Evolutionary conservation across 37 sponge, comb jelly and placozoan species (phyloP).

Genomic region (Ephydatia muelleri): DNA sequence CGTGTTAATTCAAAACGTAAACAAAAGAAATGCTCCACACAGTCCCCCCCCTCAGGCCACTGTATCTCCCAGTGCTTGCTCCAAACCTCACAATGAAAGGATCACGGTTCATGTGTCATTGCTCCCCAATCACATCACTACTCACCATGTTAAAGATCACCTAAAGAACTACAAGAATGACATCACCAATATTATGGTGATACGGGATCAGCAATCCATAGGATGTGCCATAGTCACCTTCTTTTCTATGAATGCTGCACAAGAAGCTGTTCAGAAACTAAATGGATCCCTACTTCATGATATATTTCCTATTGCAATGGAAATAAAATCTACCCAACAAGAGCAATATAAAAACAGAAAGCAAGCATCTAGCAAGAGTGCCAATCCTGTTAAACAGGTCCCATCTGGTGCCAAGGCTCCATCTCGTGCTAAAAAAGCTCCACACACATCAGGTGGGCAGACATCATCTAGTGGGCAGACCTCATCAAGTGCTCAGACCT

Average conservation of each 20-base stretch:
- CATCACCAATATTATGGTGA: slow-evolving; percentile 10
- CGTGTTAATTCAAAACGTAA: too few species aligned
- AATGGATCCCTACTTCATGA: slow-evolving; percentile 23
- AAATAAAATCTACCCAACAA: neutral
- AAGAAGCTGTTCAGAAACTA: slow-evolving; percentile 2
- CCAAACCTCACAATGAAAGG: too few species aligned
- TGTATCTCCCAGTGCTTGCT: too few species aligned
- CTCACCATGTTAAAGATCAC: slow-evolving; percentile 24
- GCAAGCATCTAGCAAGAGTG: too few species aligned
- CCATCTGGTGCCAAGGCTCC: too few species aligned
- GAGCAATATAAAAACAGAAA: neutral
- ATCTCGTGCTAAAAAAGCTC: too few species aligned
- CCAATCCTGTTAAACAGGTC: too few species aligned
- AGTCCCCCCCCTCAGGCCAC: too few species aligned
- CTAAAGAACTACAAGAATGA: slow-evolving; percentile 5
- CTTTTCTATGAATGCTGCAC: slow-evolving; percentile 10
- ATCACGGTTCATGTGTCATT: too few species aligned
- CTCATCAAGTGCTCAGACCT: neutral
- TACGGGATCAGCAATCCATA: slow-evolving; percentile 10
- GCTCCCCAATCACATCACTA: too few species aligned
- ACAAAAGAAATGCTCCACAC: too few species aligned
- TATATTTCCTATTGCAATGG: neutral
- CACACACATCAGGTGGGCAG: too few species aligned
- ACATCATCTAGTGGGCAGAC: neutral
- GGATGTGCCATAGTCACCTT: slow-evolving; percentile 40